These are phyloP conservation scores for Mayetiola destructor DNA, from an alignment of 2,888 invertebrate genomes.

Conservation along the genomic window DNA sequence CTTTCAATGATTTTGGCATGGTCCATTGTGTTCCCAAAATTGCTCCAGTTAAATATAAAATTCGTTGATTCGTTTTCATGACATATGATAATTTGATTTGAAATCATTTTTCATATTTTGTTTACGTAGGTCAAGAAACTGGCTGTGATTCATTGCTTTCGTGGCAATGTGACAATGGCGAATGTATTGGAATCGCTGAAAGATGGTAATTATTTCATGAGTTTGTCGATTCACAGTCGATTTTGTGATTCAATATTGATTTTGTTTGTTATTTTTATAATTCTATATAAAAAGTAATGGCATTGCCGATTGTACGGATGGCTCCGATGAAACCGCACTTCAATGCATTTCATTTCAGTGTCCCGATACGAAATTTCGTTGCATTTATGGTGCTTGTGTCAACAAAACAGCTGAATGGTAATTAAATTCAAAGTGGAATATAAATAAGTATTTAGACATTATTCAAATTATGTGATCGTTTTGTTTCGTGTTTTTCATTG, in stretches of 20 bases:
- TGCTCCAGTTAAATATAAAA: too few relatives aligned
- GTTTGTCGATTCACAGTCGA: not conserved
- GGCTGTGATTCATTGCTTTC: constrained; percentile 1
- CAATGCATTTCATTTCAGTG: constrained; percentile 7
- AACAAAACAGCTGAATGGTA: constrained; percentile 41
- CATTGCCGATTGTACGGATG: constrained; percentile 21
- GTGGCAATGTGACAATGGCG: constrained; percentile 16
- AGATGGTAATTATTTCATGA: constrained; percentile 34
- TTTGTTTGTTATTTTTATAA: not conserved
- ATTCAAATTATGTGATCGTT: too few relatives aligned
- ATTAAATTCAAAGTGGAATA: too few relatives aligned
- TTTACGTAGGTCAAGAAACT: not conserved
- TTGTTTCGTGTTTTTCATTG: too few relatives aligned
- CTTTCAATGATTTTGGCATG: too few relatives aligned
- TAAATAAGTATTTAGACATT: too few relatives aligned
- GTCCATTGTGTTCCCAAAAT: too few relatives aligned
- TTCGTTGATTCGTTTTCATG: too few relatives aligned
- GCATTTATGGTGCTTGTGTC: constrained; percentile 46
- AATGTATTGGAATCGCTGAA: constrained; percentile 15
- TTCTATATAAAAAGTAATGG: not conserved
- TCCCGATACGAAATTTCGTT: constrained; percentile 38
- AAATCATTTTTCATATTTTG: not conserved
- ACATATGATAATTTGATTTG: not conserved
- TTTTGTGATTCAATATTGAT: not conserved
- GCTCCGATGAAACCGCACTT: constrained; percentile 23